Evolutionary conservation across 2,113 vertebrate species (phyloP).

Genomic region (Phodopus roborovskii): DNA sequence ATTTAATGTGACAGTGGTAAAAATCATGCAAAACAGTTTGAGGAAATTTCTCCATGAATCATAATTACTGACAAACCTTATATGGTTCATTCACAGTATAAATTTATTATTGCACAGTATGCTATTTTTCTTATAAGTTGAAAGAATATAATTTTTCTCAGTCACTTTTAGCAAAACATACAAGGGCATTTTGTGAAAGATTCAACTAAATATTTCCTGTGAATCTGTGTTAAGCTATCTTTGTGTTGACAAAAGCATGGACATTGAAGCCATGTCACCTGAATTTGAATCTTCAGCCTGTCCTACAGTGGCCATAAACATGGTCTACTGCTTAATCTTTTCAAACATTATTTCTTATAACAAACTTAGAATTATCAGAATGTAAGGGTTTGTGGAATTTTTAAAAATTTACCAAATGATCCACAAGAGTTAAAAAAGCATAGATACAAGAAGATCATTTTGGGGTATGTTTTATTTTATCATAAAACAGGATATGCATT

Average conservation of each 20-base stretch:
- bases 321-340: neutral
- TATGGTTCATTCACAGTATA: neutral
- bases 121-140: neutral
- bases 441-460: neutral
- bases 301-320: neutral
- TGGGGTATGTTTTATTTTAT: neutral
- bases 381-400: neutral
- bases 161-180: neutral
- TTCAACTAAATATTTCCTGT: neutral
- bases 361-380: neutral
- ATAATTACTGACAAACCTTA: neutral
- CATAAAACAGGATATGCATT: neutral
- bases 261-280: neutral
- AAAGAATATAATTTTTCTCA: neutral
- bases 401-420: neutral
- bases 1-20: neutral
- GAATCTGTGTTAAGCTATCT: neutral
- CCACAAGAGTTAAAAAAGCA: neutral
- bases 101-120: neutral
- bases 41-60: accelerated
- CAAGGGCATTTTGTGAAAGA: neutral
- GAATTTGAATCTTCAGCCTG: neutral
- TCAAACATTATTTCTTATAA: neutral
- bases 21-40: neutral
- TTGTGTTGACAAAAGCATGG: neutral